phyloP scores from a whole-genome alignment of 1,140 invertebrate species.

The Orussus abietinus region DNA sequence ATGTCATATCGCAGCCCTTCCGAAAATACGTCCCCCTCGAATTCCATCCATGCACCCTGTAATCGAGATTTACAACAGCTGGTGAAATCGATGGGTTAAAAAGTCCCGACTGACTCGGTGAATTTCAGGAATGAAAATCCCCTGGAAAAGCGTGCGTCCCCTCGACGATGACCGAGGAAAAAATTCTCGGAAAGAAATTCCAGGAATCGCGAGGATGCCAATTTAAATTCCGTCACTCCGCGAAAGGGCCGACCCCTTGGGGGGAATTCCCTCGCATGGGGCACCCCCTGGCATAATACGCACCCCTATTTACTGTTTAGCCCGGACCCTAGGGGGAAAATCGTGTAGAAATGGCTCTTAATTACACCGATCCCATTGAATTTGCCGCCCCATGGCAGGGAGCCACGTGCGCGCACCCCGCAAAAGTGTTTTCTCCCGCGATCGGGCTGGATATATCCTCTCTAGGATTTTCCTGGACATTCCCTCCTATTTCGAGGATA shows the following conservation, averaged over 20 bases:
- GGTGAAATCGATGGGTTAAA: too few species aligned
- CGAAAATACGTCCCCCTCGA: too few species aligned
- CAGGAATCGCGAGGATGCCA: conserved; percentile 24
- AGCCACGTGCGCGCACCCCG: conserved; percentile 35
- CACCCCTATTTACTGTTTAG: conserved; percentile 43
- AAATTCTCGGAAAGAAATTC: conserved; percentile 18
- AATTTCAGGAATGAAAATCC: too few species aligned
- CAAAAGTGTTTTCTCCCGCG: conserved; percentile 29
- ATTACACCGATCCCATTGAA: conserved; percentile 55
- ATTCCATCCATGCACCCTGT: too few species aligned
- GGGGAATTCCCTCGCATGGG: too few species aligned
- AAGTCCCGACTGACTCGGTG: too few species aligned
- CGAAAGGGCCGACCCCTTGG: conserved; percentile 16
- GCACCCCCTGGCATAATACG: conserved; percentile 13
- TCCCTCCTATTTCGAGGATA: conserved; percentile 19
- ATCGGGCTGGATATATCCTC: conserved; percentile 11
- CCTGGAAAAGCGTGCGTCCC: neutral
- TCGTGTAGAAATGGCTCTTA: conserved; percentile 54
- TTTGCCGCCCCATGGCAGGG: conserved; percentile 31
- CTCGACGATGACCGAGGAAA: neutral
- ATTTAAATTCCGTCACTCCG: conserved; percentile 38
- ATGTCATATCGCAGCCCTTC: too few species aligned
- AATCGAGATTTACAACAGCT: too few species aligned
- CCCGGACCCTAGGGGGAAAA: conserved; percentile 36
- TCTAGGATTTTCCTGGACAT: conserved; percentile 19